phyloP scores from a whole-genome alignment of 2,113 vertebrate species.

The Paedocypris sp. region DNA sequence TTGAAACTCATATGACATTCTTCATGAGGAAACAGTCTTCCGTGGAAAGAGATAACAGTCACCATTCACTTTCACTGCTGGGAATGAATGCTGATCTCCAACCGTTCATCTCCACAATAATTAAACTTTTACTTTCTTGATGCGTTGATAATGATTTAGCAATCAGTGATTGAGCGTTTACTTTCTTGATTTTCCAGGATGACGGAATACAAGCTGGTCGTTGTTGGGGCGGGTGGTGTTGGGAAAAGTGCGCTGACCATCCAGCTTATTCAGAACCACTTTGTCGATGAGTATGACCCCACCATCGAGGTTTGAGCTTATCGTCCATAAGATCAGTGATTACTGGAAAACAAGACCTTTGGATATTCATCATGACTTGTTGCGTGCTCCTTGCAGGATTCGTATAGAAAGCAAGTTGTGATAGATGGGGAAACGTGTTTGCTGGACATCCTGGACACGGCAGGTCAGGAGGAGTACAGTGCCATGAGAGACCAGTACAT shows the following conservation, averaged over 20 bases:
- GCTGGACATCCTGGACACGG: constrained; percentile 67
- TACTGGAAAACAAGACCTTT: background rate
- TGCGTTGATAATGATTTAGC: too few species aligned
- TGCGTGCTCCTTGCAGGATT: constrained; percentile 54
- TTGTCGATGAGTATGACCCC: constrained; percentile 68
- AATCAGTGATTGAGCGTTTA: background rate
- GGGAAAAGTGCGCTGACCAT: constrained; percentile 79
- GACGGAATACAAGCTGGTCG: constrained; percentile 78
- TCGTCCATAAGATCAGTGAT: background rate
- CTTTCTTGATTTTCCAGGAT: constrained; percentile 45
- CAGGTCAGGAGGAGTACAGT: constrained; percentile 71
- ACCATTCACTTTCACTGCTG: background rate
- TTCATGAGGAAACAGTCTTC: too few species aligned
- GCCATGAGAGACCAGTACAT: constrained; percentile 79
- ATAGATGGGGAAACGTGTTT: constrained; percentile 68
- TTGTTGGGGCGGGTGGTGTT: constrained; percentile 73
- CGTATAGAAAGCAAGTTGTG: constrained; percentile 67
- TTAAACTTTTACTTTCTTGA: background rate
- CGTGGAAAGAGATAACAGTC: background rate
- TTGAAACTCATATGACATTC: background rate
- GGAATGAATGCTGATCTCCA: background rate
- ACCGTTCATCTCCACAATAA: background rate
- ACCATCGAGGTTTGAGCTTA: constrained; percentile 59
- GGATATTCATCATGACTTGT: too few species aligned
- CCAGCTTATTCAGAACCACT: constrained; percentile 76